Evolutionary conservation across 2,888 invertebrate species (phyloP).

Genomic region (Ptilodon capucinus): DNA sequence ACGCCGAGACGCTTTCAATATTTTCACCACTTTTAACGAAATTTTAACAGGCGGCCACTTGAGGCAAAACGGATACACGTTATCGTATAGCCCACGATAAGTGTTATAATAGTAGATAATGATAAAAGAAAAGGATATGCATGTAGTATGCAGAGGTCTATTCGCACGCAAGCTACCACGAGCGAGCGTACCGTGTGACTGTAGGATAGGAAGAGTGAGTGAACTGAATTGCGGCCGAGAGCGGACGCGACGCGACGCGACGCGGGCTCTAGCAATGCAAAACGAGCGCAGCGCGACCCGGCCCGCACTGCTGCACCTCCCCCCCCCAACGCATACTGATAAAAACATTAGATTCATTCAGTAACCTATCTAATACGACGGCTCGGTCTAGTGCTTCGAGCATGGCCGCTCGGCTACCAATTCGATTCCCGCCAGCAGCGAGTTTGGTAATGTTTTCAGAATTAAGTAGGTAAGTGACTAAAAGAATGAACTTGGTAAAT

Average conservation of each 20-base stretch:
- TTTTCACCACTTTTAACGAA: constrained; percentile 24
- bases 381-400: too few relatives aligned
- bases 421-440: too few relatives aligned
- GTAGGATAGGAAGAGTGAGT: constrained; percentile 45
- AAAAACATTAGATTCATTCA: constrained; percentile 47
- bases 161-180: constrained; percentile 61
- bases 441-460: too few relatives aligned
- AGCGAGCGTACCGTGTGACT: constrained; percentile 80
- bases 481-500: too few relatives aligned
- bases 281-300: constrained; percentile 38
- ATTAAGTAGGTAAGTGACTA: too few relatives aligned
- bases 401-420: too few relatives aligned
- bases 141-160: constrained; percentile 26
- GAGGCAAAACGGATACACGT: constrained; percentile 8
- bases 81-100: constrained; percentile 4
- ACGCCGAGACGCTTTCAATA: constrained; percentile 26
- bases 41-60: constrained; percentile 14
- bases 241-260: constrained; percentile 32
- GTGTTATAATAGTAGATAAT: constrained; percentile 7
- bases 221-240: constrained; percentile 42
- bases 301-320: constrained; percentile 34
- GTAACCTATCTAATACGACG: constrained; percentile 10
- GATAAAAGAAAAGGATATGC: constrained; percentile 21
- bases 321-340: constrained; percentile 39
- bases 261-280: constrained; percentile 60